Percentiles rank a stretch among this genome's conserved stretches.
Evolutionary conservation across 2,888 invertebrate species (phyloP).

Genomic region (Sycophila texana): DNA sequence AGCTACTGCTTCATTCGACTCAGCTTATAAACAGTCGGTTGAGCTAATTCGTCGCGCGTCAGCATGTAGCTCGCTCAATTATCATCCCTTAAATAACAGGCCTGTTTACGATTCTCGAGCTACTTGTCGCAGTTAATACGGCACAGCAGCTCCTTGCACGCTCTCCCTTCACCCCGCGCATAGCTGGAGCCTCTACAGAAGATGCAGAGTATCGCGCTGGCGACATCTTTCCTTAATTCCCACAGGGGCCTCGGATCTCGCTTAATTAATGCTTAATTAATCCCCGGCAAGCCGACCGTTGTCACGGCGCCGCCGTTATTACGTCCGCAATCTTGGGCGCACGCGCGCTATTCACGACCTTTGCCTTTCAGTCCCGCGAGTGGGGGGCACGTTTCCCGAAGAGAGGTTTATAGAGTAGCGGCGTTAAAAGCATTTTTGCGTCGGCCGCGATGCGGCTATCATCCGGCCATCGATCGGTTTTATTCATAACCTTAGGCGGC

Average conservation of each 20-base stretch:
- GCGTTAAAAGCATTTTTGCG: conserved; percentile 75
- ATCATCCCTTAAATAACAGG: conserved; percentile 72
- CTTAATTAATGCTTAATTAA: conserved; percentile 72
- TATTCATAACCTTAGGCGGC: conserved; percentile 66
- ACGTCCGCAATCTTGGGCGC: conserved; percentile 14
- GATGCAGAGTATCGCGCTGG: conserved; percentile 60
- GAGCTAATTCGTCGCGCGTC: conserved; percentile 58
- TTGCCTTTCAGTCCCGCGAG: conserved; percentile 61
- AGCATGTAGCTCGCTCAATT: conserved; percentile 64
- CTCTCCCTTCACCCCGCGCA: conserved; percentile 5
- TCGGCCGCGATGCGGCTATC: conserved; percentile 71
- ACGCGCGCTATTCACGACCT: conserved; percentile 6
- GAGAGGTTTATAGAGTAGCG: not conserved
- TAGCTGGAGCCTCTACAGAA: not conserved
- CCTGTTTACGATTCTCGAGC: conserved; percentile 70
- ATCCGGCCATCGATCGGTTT: conserved; percentile 71
- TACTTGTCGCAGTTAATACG: conserved; percentile 54
- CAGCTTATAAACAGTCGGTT: not conserved
- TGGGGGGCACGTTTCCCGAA: not conserved
- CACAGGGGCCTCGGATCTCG: conserved; percentile 58
- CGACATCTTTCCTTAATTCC: conserved; percentile 75
- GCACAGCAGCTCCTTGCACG: conserved; percentile 48
- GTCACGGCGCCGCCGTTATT: not conserved
- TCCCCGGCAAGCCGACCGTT: conserved; percentile 56
- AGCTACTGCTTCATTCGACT: too few relatives aligned